phyloP scores from a whole-genome alignment of 2,888 invertebrate genomes.

The Alloplasta piceator region DNA sequence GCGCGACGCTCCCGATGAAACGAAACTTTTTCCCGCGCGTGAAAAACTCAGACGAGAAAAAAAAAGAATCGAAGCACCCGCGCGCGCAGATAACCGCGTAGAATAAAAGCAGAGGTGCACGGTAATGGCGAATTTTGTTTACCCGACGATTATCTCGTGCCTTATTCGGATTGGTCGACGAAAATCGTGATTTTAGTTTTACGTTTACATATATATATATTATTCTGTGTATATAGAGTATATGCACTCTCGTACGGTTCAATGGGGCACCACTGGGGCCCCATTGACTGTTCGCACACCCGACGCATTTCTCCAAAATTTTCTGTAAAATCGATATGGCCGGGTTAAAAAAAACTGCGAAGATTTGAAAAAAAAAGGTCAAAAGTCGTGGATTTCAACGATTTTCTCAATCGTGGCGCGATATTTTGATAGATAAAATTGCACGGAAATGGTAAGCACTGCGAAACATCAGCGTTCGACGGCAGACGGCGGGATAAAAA shows the following conservation, averaged over 20 bases:
- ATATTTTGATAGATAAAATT: no score
- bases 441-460: no score
- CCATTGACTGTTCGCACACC: slow-evolving; percentile 23
- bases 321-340: not conserved
- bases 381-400: no score
- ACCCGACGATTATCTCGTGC: slow-evolving; percentile 1
- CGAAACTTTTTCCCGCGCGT: slow-evolving; percentile 51
- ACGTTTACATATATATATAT: slow-evolving; percentile 7
- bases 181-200: not conserved
- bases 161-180: slow-evolving; percentile 31
- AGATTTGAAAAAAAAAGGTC: no score
- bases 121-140: no score
- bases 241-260: slow-evolving; percentile 17
- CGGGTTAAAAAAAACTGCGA: no score
- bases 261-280: not conserved
- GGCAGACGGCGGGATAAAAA: no score
- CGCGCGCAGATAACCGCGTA: not conserved
- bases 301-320: slow-evolving; percentile 55
- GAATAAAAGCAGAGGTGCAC: slow-evolving; percentile 3
- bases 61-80: not conserved
- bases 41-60: not conserved
- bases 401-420: no score
- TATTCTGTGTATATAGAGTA: not conserved
- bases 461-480: no score
- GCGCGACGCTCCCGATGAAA: slow-evolving; percentile 4